Conservation (phyloP, 2,797 vertebrate species). For the Tamandua tetradactyla region DNA sequence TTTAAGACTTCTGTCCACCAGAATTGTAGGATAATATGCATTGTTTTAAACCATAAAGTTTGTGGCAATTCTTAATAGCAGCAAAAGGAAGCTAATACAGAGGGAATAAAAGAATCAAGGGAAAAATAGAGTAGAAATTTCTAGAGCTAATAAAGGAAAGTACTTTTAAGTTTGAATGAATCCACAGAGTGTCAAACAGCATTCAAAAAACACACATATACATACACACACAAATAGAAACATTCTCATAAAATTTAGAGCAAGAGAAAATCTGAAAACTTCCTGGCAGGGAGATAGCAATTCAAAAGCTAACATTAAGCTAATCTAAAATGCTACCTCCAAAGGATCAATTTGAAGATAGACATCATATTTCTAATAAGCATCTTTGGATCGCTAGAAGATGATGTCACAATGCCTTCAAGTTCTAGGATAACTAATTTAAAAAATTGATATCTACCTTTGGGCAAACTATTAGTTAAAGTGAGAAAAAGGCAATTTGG, state of each 20-base stretch:
- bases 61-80: not conserved
- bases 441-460: not conserved
- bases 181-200: not conserved
- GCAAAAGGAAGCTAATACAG: not conserved
- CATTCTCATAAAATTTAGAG: not conserved
- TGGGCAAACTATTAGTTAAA: not conserved
- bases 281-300: not conserved
- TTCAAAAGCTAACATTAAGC: not conserved
- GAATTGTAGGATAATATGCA: not conserved
- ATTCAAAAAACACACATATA: not conserved
- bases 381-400: not conserved
- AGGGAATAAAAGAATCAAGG: not conserved
- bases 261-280: not conserved
- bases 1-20: not conserved
- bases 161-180: not conserved
- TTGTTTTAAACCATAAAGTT: no score
- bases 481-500: not conserved
- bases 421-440: not conserved
- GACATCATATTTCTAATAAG: not conserved
- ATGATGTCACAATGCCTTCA: not conserved
- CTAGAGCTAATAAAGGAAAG: not conserved
- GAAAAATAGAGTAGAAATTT: not conserved
- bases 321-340: not conserved
- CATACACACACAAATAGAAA: no score
- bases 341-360: not conserved